Evolutionary conservation across 2,113 vertebrate genomes (phyloP).

Genomic region (Microtus pennsylvanicus): DNA sequence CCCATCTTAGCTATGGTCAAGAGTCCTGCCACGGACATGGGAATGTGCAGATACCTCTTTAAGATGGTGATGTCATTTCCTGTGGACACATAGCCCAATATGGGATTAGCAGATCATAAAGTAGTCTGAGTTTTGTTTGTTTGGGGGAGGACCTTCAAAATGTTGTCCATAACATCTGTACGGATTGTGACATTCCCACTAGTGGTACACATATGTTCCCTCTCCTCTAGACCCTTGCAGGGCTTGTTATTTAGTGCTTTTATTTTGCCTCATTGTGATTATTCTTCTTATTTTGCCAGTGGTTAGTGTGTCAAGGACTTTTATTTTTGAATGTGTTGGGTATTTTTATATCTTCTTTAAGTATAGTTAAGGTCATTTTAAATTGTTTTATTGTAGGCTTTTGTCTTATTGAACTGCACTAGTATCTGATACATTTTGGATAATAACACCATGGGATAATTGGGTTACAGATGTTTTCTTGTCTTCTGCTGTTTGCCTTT

Average conservation of each 20-base stretch:
- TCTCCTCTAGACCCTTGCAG: not conserved
- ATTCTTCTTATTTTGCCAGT: not conserved
- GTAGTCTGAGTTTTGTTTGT: not conserved
- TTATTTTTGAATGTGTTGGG: not conserved
- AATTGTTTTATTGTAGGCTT: not conserved
- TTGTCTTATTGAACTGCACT: not conserved
- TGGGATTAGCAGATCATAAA: not conserved
- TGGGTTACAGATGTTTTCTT: not conserved
- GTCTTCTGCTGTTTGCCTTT: not conserved
- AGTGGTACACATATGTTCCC: not conserved
- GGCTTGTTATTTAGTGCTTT: not conserved
- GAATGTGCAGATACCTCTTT: not conserved
- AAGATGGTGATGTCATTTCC: not conserved
- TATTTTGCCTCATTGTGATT: not conserved
- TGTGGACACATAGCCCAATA: not conserved
- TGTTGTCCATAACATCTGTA: not conserved
- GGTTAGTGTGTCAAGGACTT: not conserved
- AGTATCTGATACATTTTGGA: not conserved
- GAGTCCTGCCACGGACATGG: not conserved
- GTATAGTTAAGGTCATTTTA: not conserved
- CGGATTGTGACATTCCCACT: not conserved
- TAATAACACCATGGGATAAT: not conserved
- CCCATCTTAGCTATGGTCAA: not conserved
- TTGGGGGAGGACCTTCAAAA: not conserved
- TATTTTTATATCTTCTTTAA: not conserved